Evolutionary conservation across 2,888 invertebrate genomes (phyloP), one percentile per base, ranked within the genome.

Genomic region (Megastigmus dorsalis): DNA sequence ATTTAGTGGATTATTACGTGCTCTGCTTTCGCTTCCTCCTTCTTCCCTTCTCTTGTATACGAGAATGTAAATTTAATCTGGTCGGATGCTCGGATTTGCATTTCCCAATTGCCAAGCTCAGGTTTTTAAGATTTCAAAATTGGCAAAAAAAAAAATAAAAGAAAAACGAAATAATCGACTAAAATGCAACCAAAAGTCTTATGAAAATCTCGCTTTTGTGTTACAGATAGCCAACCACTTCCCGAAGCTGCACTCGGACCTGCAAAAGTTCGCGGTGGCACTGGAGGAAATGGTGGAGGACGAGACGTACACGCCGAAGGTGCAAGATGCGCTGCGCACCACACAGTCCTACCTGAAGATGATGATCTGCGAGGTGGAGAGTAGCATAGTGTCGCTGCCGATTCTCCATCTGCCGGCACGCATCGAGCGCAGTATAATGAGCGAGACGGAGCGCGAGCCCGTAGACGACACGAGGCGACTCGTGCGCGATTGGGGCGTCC

Each of bases 281-380:
- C 86, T 91, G 45, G 89, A 90, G 65, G 84, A 88, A 67, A 78
- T 91, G 70, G 80, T 87, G n/a, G 77, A 89, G 74, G 90, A 90
- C 70, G 89, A 89, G 26, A 88, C 80, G 84, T 18, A 87, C 74
- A 84, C 83, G 52, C 86, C 89, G 62, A 88, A 89, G 72, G 84
- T 86, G 79, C 89, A 75, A 82, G 87, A 77, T 77, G 89, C 86
- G 80, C 84, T 89, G 36, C 76, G 85, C 2, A 75, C 78, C 6
- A 87, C 88, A 2, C 84, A 86, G 60, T 79, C 79, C 0, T 85
- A 84, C 36, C 77, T 88, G 28, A 82, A 73, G 67, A 83, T 80
- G 83, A 86, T 93, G 75, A 86, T 91, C 75, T 92, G 92, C 84
- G 91, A 91, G 78, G 90, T 92, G 20, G 91, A 92, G 76, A 91